phyloP scores from a whole-genome alignment of 2,113 vertebrate genomes.

The Nibea coibor region DNA sequence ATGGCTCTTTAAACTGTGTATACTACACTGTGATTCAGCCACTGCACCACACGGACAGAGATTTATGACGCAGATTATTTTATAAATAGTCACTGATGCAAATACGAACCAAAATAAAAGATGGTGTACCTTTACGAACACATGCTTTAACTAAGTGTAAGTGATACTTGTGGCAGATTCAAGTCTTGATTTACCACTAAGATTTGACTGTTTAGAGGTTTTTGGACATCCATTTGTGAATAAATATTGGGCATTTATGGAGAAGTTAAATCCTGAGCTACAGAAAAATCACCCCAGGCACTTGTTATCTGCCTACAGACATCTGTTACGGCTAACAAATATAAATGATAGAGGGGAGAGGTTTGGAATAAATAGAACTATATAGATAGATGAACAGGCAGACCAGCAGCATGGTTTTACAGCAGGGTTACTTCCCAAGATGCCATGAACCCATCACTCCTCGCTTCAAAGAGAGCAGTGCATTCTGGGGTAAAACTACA shows the following conservation, averaged over 20 bases:
- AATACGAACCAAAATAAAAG: slow-evolving; percentile 14
- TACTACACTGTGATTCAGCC: slow-evolving; percentile 17
- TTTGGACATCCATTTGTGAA: neutral
- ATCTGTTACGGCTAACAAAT: slow-evolving; percentile 22
- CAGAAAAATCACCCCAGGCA: neutral
- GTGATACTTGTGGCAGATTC: neutral
- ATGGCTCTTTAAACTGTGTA: slow-evolving; percentile 40
- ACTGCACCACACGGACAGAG: slow-evolving; percentile 6
- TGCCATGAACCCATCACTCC: slow-evolving; percentile 30
- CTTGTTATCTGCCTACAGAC: slow-evolving; percentile 12
- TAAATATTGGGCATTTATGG: neutral
- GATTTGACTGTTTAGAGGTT: neutral
- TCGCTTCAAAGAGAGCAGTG: slow-evolving; percentile 57
- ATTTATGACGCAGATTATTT: slow-evolving; percentile 43
- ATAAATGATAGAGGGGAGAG: neutral
- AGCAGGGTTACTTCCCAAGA: slow-evolving; percentile 28
- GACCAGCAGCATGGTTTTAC: slow-evolving; percentile 14
- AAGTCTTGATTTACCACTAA: neutral
- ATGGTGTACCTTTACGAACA: neutral
- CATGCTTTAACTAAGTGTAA: neutral
- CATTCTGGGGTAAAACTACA: slow-evolving; percentile 57
- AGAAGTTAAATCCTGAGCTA: neutral
- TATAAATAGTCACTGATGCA: slow-evolving; percentile 17
- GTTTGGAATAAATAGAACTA: neutral
- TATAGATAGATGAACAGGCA: neutral